Conservation (phyloP, 2,113 vertebrate species). For the Lepisosteus oculatus region DNA sequence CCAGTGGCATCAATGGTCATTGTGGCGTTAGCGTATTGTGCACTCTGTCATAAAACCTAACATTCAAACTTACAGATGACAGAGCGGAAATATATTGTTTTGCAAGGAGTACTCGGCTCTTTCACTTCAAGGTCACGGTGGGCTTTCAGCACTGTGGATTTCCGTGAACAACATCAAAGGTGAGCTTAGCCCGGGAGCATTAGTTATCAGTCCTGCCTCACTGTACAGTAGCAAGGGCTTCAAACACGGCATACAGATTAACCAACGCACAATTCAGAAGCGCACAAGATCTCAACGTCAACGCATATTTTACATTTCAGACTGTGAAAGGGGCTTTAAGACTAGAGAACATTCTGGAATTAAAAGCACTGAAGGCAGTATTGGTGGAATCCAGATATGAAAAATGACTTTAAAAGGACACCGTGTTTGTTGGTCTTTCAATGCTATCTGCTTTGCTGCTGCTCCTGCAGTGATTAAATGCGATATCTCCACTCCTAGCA, state of each 20-base stretch:
- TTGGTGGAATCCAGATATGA: not conserved
- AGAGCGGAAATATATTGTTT: slow-evolving; percentile 46
- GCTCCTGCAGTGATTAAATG: too few species aligned
- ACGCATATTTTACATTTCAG: slow-evolving; percentile 47
- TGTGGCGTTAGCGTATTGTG: too few species aligned
- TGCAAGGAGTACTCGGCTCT: slow-evolving; percentile 37
- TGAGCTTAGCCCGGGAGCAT: slow-evolving; percentile 45
- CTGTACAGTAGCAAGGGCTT: slow-evolving; percentile 27
- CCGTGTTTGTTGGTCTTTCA: too few species aligned
- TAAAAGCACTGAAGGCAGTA: not conserved
- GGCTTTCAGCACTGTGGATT: slow-evolving; percentile 47
- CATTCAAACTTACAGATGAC: slow-evolving; percentile 2
- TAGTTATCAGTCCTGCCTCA: slow-evolving; percentile 36
- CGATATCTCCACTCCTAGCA: too few species aligned
- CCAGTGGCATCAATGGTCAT: too few species aligned
- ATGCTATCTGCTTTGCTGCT: too few species aligned
- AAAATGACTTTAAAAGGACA: too few species aligned
- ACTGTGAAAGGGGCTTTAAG: slow-evolving; percentile 30
- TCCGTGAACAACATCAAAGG: slow-evolving; percentile 55
- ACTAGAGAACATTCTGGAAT: slow-evolving; percentile 8
- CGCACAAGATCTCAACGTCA: slow-evolving; percentile 40
- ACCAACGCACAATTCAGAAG: slow-evolving; percentile 36
- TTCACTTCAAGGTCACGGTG: slow-evolving; percentile 54
- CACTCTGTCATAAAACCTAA: not conserved
- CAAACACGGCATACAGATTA: slow-evolving; percentile 46